Evolutionary conservation across 2,113 vertebrate genomes (phyloP).

Genomic region (Spea multiplicata): DNA sequence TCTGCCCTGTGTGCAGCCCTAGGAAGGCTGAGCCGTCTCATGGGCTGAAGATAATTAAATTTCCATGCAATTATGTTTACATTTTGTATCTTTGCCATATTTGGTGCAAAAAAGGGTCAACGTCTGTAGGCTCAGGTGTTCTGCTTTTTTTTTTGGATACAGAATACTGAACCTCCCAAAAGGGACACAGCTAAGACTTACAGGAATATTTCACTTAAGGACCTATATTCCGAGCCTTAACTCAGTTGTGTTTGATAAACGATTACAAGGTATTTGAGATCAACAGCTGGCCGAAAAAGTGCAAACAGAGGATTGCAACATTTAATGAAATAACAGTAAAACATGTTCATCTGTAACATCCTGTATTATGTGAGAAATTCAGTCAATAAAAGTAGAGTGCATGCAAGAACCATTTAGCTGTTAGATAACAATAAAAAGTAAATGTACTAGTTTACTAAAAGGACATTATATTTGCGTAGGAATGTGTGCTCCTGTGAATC

Average conservation of each 20-base stretch:
- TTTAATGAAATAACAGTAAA: conserved; percentile 33
- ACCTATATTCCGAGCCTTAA: conserved; percentile 38
- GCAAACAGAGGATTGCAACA: conserved; percentile 26
- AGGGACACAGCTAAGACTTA: conserved; percentile 57
- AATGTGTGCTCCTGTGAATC: no score
- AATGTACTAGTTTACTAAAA: no score
- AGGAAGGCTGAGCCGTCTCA: conserved; percentile 57
- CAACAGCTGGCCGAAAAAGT: conserved; percentile 37
- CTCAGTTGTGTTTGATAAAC: conserved; percentile 41
- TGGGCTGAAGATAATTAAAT: conserved; percentile 63
- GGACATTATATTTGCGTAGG: no score
- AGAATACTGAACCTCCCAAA: conserved; percentile 45
- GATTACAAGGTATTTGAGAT: conserved; percentile 39
- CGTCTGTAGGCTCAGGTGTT: conserved; percentile 63
- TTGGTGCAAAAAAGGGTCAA: conserved; percentile 59
- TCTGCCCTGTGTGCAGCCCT: conserved; percentile 56
- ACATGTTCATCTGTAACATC: conserved; percentile 32
- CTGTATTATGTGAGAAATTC: conserved; percentile 28
- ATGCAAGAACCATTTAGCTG: background rate
- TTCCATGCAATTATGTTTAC: conserved; percentile 62
- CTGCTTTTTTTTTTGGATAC: conserved; percentile 50
- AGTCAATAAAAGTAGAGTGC: conserved; percentile 26
- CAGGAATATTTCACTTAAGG: conserved; percentile 59
- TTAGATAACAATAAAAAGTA: conserved; percentile 28
- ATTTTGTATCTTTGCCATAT: conserved; percentile 55